Evolutionary conservation across 2,797 vertebrate genomes (phyloP).

Genomic region (Argya squamiceps): DNA sequence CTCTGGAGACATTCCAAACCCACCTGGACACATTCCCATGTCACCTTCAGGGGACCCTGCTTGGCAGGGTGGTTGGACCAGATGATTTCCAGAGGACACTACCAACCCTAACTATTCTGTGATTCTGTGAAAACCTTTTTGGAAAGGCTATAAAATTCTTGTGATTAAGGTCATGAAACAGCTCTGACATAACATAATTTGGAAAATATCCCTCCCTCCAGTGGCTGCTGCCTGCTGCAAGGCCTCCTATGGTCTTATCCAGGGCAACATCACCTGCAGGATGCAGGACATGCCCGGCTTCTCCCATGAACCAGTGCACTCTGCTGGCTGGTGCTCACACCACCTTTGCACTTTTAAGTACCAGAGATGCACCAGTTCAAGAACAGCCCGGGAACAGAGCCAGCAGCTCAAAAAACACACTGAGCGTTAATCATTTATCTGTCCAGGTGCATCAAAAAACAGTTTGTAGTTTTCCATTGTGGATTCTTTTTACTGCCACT

Average conservation of each 20-base stretch:
- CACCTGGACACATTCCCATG: not conserved
- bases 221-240: not conserved
- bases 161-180: not conserved
- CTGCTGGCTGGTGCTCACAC: not conserved
- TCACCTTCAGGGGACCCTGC: not conserved
- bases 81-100: not conserved
- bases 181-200: not conserved
- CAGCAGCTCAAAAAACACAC: not conserved
- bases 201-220: not conserved
- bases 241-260: not conserved
- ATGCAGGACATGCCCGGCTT: not conserved
- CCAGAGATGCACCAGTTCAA: not conserved
- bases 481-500: not conserved
- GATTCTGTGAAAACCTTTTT: not conserved
- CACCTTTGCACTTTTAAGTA: not conserved
- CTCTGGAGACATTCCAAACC: not conserved
- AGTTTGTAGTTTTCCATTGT: not conserved
- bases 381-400: not conserved
- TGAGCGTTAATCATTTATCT: not conserved
- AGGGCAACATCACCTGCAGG: not conserved
- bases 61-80: accelerated
- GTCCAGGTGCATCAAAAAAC: not conserved
- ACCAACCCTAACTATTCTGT: not conserved
- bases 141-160: not conserved
- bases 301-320: accelerated